Conservation (phyloP, 2,888 invertebrate species). For the Epinotia nisella region DNA sequence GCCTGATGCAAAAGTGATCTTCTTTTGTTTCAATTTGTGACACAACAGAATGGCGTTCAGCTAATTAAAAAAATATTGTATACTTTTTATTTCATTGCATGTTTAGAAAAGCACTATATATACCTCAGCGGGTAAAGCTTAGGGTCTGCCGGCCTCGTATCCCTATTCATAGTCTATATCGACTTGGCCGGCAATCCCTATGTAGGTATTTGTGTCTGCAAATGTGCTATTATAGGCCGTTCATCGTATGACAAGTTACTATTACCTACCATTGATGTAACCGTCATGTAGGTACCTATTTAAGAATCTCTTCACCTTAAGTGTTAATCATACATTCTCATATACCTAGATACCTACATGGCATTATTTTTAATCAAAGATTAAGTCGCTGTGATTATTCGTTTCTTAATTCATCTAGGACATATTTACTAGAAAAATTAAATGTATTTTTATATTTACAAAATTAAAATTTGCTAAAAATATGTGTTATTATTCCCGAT, state of each 20-base stretch:
- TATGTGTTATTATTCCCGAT: not conserved
- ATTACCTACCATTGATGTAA: not conserved
- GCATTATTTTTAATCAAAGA: slow-evolving; percentile 52
- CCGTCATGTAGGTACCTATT: too few species aligned
- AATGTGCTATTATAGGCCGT: not conserved
- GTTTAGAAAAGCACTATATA: too few species aligned
- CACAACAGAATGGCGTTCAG: too few species aligned
- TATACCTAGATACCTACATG: slow-evolving; percentile 49
- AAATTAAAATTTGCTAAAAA: slow-evolving; percentile 66
- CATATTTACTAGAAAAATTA: slow-evolving; percentile 50
- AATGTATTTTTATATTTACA: slow-evolving; percentile 71
- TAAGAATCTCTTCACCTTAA: slow-evolving; percentile 40
- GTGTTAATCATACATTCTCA: slow-evolving; percentile 55
- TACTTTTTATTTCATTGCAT: too few species aligned
- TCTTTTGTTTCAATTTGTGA: too few species aligned
- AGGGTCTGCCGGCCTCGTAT: too few species aligned
- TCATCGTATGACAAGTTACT: slow-evolving; percentile 5
- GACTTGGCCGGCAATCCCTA: too few species aligned
- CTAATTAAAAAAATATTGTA: too few species aligned
- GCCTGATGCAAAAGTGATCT: too few species aligned
- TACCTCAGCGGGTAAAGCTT: too few species aligned
- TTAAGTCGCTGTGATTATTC: slow-evolving; percentile 58
- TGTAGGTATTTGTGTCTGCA: too few species aligned
- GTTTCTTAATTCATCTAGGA: slow-evolving; percentile 44
- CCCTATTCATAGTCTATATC: too few species aligned